Conservation (phyloP, 1,140 invertebrate species). For the Manduca sexta region DNA sequence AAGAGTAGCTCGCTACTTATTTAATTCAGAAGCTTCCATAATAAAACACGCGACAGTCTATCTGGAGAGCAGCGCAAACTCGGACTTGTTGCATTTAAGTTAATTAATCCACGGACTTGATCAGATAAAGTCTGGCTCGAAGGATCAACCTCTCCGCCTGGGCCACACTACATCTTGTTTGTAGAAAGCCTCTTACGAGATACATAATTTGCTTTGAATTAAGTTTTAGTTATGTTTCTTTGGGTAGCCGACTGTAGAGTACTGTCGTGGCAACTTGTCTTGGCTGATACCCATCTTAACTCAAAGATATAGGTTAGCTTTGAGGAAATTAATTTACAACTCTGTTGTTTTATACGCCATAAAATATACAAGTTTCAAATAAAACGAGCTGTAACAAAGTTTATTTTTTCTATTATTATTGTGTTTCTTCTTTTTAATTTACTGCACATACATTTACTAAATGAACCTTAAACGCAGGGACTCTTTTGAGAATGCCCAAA, state of each 20-base stretch:
- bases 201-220: constrained; percentile 7
- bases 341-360: no score
- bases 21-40: constrained; percentile 58
- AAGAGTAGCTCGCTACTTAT: constrained; percentile 37
- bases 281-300: no score
- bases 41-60: constrained; percentile 61
- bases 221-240: constrained; percentile 3
- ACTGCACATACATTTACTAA: no score
- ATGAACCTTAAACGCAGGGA: no score
- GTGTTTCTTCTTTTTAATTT: not conserved
- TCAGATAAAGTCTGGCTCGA: constrained; percentile 50
- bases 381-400: no score
- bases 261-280: no score
- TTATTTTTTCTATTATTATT: not conserved
- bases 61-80: constrained; percentile 60
- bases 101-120: constrained; percentile 63
- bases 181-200: constrained; percentile 8
- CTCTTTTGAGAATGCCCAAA: no score
- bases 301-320: no score
- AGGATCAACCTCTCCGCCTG: constrained; percentile 30
- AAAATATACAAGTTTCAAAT: no score
- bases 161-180: constrained; percentile 9
- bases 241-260: not conserved
- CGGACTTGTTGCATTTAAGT: constrained; percentile 68
- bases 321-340: no score